Base-by-base conservation (phyloP, 2,888 invertebrate genomes). In the Prostheceraeus crozeri region DNA sequence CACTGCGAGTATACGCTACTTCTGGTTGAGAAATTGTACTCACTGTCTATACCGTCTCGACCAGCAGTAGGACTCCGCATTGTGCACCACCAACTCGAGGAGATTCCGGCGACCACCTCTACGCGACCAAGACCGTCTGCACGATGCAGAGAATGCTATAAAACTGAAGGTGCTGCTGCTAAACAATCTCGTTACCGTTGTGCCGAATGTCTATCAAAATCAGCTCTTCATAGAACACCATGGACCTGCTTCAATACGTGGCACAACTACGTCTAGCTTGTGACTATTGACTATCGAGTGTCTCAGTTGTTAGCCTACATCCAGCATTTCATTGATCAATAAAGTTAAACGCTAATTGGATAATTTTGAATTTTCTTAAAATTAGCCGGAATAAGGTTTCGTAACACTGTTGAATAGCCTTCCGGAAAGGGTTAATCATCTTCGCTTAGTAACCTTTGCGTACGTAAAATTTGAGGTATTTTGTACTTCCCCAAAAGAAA, bases 161-260 rank as follows among this genome's bases (percentile, higher is more conserved):
- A 33, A 33, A 8, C 8, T 33, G 33, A 33, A 33, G 33, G 33
- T 10, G 33, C 8, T 10, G 8, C 8, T 33, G 8, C 33, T 10
- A 33, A n/a, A 33, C 8, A 33, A 8, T 10, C 33, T 33, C n/a
- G 33, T 10, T 33, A 33, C n/a, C 8, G 33, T 10, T 33, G 8
- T 33, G 33, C 33, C n/a, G 33, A 10, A 10, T 33, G 33, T n/a
- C 33, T n/a, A 33, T n/a, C 8, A 33, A 33, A 33, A 33, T n/a
- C 33, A 33, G 33, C 33, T 33, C n/a, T 33, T 40, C 40, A 40
- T 23, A 40, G 40, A 40, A 40, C 40, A 40, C 40, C 40, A 40
- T 40, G 40, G 40, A 6, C 40, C 40, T 40, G 40, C 40, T 40
- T 40, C 40, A 40, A 40, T n/a, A 40, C 40, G 19, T 40, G 40